phyloP scores from a whole-genome alignment of 2,113 vertebrate genomes.

The Prolemur simus region DNA sequence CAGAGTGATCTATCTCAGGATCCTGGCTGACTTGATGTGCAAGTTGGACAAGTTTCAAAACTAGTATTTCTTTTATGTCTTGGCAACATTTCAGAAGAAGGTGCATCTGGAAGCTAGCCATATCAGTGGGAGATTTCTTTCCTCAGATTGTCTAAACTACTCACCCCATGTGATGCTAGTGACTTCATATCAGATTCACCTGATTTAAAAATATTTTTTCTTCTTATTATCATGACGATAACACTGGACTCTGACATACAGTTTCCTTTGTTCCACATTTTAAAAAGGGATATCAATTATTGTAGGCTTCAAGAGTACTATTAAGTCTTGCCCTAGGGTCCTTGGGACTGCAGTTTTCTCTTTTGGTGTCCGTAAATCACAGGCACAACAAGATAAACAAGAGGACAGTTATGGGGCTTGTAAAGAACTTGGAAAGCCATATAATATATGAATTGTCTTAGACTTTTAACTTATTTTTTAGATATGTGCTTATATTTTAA shows the following conservation, averaged over 20 bases:
- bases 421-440: slow-evolving; percentile 9
- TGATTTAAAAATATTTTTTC: slow-evolving; percentile 9
- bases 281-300: slow-evolving; percentile 39
- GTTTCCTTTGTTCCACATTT: slow-evolving; percentile 49
- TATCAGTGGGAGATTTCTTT: slow-evolving; percentile 8
- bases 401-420: background rate
- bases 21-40: slow-evolving; percentile 17
- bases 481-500: background rate
- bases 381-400: slow-evolving; percentile 15
- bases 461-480: slow-evolving; percentile 49
- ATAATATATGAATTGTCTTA: background rate
- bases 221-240: background rate
- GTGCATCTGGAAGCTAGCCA: background rate
- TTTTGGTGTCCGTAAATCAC: slow-evolving; percentile 50
- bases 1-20: background rate
- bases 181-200: background rate
- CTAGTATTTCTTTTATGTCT: slow-evolving; percentile 30
- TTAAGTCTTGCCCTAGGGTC: slow-evolving; percentile 1
- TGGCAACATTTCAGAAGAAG: slow-evolving; percentile 48
- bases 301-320: background rate
- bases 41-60: slow-evolving; percentile 39
- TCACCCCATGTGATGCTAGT: background rate
- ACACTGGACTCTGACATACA: background rate
- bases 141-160: background rate
- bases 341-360: background rate